Conservation (phyloP, 2,113 vertebrate species). For the Microtus montanus region DNA sequence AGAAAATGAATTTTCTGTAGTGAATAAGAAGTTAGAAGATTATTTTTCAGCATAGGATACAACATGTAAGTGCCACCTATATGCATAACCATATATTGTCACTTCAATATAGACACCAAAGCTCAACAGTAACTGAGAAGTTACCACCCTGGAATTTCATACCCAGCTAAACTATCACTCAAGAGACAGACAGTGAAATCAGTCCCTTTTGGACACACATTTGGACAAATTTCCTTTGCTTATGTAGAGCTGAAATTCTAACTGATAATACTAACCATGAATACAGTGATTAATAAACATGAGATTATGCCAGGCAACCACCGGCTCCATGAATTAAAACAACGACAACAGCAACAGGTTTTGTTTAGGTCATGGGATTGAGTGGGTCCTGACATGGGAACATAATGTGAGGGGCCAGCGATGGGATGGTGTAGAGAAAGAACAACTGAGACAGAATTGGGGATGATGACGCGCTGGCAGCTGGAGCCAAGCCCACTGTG, state of each 20-base stretch:
- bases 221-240: background rate
- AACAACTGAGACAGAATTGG: background rate
- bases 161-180: conserved; percentile 15
- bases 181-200: background rate
- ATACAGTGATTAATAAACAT: background rate
- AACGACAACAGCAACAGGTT: background rate
- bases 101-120: background rate
- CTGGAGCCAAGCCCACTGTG: background rate
- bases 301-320: background rate
- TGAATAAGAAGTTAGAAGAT: background rate
- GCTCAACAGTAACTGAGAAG: conserved; percentile 1
- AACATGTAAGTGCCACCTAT: background rate
- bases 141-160: background rate
- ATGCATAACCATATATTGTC: background rate
- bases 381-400: background rate
- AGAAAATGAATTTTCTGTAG: background rate
- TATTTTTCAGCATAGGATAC: background rate
- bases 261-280: background rate
- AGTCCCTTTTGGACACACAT: background rate
- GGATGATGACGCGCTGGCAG: background rate
- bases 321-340: background rate
- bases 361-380: background rate
- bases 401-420: background rate
- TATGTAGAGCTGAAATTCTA: background rate
- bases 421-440: background rate